Conservation (phyloP, 2,113 vertebrate genomes). For the Gymnobelideus leadbeateri region DNA sequence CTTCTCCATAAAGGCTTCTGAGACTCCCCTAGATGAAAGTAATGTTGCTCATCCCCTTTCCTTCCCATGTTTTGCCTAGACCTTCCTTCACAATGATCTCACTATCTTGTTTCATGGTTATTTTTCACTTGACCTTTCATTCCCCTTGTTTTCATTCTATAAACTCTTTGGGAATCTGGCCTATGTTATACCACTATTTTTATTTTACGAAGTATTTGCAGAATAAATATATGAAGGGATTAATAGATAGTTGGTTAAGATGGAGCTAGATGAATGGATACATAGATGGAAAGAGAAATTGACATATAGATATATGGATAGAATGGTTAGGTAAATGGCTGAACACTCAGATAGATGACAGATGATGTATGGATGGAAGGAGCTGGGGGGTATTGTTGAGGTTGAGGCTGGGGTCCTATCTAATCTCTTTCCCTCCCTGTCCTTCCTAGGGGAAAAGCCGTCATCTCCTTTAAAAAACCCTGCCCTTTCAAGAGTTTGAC, state of each 20-base stretch:
- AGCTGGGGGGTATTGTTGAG: not conserved
- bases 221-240: not conserved
- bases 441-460: not conserved
- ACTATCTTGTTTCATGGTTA: not conserved
- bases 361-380: not conserved
- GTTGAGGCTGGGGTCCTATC: not conserved
- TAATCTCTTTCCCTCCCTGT: fast-evolving
- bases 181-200: not conserved
- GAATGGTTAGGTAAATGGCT: not conserved
- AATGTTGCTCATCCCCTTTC: not conserved
- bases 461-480: constrained; percentile 31
- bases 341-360: not conserved
- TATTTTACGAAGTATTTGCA: not conserved
- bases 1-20: not conserved
- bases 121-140: not conserved
- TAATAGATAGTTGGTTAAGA: too few relatives aligned
- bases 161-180: not conserved
- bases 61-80: not conserved
- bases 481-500: constrained; percentile 74
- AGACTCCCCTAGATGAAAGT: not conserved
- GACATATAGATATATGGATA: not conserved
- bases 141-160: not conserved
- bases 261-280: not conserved
- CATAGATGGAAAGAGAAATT: not conserved
- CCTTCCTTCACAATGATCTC: not conserved